phyloP scores from a whole-genome alignment of 2,113 vertebrate species.

The Corythornis vintsioides region DNA sequence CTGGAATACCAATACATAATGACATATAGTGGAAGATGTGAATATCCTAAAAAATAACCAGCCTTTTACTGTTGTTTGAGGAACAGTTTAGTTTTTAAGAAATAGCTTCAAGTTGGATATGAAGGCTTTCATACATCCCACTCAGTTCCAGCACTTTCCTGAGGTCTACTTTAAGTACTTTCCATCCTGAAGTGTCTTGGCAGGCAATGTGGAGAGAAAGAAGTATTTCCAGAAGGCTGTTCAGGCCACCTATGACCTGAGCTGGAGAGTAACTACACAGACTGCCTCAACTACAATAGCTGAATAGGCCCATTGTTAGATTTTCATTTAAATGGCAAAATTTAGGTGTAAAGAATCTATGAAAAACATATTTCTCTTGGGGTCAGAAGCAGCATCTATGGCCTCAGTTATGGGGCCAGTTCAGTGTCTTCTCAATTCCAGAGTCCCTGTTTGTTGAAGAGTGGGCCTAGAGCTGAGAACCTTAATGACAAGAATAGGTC shows the following conservation, averaged over 20 bases:
- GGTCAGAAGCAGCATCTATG: background rate
- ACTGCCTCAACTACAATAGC: background rate
- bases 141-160: background rate
- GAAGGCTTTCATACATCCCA: background rate
- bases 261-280: background rate
- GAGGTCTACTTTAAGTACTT: background rate
- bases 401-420: background rate
- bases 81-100: background rate
- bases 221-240: background rate
- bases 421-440: background rate
- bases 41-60: background rate
- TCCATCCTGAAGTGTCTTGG: background rate
- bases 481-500: background rate
- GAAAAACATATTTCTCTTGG: background rate
- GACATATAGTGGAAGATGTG: background rate
- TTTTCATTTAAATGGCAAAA: background rate
- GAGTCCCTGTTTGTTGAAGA: background rate
- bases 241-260: background rate
- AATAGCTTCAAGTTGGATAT: background rate
- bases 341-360: background rate
- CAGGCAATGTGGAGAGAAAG: background rate
- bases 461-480: background rate
- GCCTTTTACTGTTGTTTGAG: background rate
- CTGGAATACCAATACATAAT: background rate
- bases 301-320: background rate